A percentile compares a stretch with the other conserved stretches of the same genome.
Conservation (phyloP, 2,113 vertebrate species). For the Tapirus terrestris region DNA sequence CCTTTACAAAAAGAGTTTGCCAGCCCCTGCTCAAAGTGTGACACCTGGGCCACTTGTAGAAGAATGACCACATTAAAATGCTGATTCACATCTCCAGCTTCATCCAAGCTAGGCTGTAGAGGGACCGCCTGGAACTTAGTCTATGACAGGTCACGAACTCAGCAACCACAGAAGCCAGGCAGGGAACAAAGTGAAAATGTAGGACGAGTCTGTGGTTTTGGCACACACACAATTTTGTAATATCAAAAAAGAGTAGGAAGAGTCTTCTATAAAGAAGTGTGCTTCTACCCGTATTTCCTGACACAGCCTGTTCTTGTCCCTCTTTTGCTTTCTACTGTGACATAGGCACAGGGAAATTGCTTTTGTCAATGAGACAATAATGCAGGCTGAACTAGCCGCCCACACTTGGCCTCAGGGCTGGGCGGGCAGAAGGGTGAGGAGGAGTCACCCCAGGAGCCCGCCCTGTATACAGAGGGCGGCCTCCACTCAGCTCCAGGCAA, state of each 20-base stretch:
- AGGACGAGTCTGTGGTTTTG: neutral
- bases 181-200: neutral
- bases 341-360: neutral
- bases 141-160: neutral
- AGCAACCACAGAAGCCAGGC: neutral
- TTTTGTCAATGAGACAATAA: neutral
- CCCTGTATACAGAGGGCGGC: neutral
- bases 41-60: neutral
- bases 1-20: neutral
- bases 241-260: neutral
- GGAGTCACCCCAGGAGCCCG: neutral
- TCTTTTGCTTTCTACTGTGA: neutral
- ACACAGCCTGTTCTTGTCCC: neutral
- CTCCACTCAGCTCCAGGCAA: neutral
- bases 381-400: no score
- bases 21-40: neutral
- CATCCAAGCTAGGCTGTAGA: neutral
- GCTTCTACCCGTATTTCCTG: neutral
- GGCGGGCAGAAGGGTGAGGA: accelerated
- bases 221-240: neutral
- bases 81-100: no score
- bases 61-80: neutral
- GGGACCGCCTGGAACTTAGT: neutral
- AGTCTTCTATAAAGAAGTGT: neutral
- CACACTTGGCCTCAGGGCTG: neutral